phyloP scores from a whole-genome alignment of 2,797 vertebrate genomes.

The Caiman crocodilus region DNA sequence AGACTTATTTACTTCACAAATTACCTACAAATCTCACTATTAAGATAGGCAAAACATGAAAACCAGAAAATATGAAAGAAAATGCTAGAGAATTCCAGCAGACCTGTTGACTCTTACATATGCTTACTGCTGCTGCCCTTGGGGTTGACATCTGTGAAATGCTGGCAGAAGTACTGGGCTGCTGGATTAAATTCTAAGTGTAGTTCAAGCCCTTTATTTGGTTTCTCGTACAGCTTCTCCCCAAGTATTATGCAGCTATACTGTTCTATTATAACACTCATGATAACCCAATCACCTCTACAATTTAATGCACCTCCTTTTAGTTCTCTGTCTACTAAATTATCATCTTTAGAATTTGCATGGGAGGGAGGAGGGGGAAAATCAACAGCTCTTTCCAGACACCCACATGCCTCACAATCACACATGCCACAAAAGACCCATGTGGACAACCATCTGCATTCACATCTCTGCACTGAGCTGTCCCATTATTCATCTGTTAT shows the following conservation, averaged over 20 bases:
- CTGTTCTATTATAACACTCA: background rate
- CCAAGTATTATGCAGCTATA: background rate
- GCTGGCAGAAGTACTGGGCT: background rate
- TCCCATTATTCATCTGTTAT: background rate
- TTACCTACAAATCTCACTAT: background rate
- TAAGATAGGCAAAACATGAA: background rate
- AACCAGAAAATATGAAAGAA: background rate
- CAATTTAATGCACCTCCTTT: background rate
- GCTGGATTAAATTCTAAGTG: background rate
- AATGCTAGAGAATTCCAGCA: background rate
- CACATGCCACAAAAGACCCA: rapidly evolving
- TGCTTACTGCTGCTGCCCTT: background rate
- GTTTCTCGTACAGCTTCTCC: background rate
- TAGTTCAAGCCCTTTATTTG: background rate
- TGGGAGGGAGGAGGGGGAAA: too few relatives aligned
- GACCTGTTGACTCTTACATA: background rate
- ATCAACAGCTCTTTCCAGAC: too few relatives aligned
- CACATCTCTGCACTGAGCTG: rapidly evolving
- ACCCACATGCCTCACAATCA: rapidly evolving
- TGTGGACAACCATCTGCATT: rapidly evolving
- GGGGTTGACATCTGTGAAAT: rapidly evolving
- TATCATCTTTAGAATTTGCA: background rate
- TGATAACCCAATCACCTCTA: background rate
- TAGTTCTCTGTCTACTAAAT: background rate
- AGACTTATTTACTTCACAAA: background rate